These are phyloP conservation scores for Cuniculus paca DNA, from an alignment of 2,797 vertebrate genomes.

Conservation along the genomic window DNA sequence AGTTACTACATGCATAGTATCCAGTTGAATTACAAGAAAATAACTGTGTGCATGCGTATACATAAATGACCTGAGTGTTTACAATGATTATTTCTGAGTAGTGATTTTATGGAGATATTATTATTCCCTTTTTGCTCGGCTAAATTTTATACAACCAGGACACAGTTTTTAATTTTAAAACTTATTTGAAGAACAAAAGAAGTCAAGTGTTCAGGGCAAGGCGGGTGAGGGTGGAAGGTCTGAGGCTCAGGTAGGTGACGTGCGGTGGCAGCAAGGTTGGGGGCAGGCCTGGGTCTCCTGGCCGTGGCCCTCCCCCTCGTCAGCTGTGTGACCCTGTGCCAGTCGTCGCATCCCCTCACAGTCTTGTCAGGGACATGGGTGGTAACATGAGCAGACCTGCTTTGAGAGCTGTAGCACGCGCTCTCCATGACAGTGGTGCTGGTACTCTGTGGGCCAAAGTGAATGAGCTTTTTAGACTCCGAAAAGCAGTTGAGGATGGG, in stretches of 20 bases:
- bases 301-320: background rate
- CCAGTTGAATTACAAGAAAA: background rate
- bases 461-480: background rate
- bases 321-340: background rate
- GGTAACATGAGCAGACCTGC: background rate
- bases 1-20: background rate
- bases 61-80: background rate
- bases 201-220: background rate
- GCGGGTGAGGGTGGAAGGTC: no score
- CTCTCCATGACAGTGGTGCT: background rate
- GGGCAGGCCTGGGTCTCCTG: background rate
- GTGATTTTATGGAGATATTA: background rate
- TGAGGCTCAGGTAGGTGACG: fast-evolving
- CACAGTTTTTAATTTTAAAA: background rate
- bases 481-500: fast-evolving
- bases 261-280: fast-evolving
- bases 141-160: background rate
- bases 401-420: no score
- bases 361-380: background rate
- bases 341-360: background rate
- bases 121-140: background rate
- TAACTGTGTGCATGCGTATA: background rate
- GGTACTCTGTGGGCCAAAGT: background rate
- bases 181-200: background rate
- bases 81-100: background rate